Percentiles rank a stretch among this genome's conserved stretches.
Evolutionary conservation across 1,140 invertebrate species (phyloP).

Genomic region (Pseudomyrmex cubaensis): DNA sequence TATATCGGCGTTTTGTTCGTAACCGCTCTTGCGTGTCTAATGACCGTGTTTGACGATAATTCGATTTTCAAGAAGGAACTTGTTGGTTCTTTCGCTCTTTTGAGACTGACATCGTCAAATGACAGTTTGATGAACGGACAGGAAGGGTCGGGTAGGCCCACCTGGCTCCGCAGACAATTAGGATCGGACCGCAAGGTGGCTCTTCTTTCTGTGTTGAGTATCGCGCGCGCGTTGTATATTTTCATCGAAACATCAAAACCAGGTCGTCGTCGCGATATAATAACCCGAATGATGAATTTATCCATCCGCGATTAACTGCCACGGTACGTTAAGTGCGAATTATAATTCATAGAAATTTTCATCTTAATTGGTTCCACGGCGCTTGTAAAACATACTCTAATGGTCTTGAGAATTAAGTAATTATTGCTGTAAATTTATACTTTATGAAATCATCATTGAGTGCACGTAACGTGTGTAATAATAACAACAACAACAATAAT

Average conservation of each 20-base stretch:
- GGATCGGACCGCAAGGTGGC: conserved; percentile 72
- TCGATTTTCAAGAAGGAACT: conserved; percentile 71
- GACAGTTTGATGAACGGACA: conserved; percentile 77
- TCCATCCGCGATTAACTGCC: conserved; percentile 64
- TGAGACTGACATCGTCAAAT: conserved; percentile 69
- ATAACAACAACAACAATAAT: neutral
- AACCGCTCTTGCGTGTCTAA: conserved; percentile 69
- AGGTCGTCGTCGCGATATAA: conserved; percentile 41
- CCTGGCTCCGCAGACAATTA: conserved; percentile 74
- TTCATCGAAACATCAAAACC: conserved; percentile 58
- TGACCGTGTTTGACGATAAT: conserved; percentile 70
- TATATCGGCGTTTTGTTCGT: conserved; percentile 62
- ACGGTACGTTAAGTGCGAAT: conserved; percentile 53
- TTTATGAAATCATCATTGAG: conserved; percentile 35
- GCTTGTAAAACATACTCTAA: conserved; percentile 44
- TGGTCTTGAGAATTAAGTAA: conserved; percentile 56
- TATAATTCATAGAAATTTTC: conserved; percentile 55
- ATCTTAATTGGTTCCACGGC: conserved; percentile 56
- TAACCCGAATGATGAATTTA: conserved; percentile 53
- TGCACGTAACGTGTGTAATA: neutral
- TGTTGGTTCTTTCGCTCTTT: conserved; percentile 61
- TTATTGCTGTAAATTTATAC: conserved; percentile 52
- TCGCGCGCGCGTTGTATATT: conserved; percentile 64
- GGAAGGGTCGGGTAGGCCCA: conserved; percentile 73
- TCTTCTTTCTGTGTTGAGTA: conserved; percentile 61